phyloP scores from a whole-genome alignment of 2,888 invertebrate species.

The Orthonychiurus folsomi region DNA sequence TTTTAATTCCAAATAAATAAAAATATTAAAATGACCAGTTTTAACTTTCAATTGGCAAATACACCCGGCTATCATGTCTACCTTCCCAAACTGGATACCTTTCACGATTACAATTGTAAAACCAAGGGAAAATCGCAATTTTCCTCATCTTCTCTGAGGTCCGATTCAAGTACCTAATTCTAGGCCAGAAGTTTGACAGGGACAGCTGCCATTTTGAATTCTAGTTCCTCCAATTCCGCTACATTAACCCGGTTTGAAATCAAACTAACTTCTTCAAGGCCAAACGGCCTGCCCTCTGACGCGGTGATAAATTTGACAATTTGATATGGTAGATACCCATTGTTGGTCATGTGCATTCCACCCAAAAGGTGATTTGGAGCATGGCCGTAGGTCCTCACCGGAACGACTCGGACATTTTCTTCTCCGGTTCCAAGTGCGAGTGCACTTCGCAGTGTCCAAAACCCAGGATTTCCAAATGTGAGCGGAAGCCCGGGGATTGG shows the following conservation, averaged over 20 bases:
- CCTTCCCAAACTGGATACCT: slow-evolving; percentile 9
- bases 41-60: not conserved
- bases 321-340: slow-evolving; percentile 13
- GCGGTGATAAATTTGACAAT: slow-evolving; percentile 8
- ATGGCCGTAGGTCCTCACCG: not conserved
- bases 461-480: slow-evolving; percentile 14
- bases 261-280: not conserved
- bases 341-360: slow-evolving; percentile 17
- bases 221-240: not conserved
- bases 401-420: too few species aligned
- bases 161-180: not conserved
- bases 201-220: not conserved
- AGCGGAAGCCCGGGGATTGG: slow-evolving; percentile 6
- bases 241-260: not conserved
- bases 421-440: not conserved
- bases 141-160: not conserved
- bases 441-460: slow-evolving; percentile 8
- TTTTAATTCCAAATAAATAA: too few species aligned
- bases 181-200: not conserved
- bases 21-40: too few species aligned
- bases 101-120: slow-evolving; percentile 7
- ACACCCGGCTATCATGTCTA: slow-evolving; percentile 3
- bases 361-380: slow-evolving; percentile 13
- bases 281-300: not conserved
- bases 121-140: slow-evolving; percentile 10